phyloP scores from a whole-genome alignment of 2,888 invertebrate genomes.

The Parthenolecanium corni region DNA sequence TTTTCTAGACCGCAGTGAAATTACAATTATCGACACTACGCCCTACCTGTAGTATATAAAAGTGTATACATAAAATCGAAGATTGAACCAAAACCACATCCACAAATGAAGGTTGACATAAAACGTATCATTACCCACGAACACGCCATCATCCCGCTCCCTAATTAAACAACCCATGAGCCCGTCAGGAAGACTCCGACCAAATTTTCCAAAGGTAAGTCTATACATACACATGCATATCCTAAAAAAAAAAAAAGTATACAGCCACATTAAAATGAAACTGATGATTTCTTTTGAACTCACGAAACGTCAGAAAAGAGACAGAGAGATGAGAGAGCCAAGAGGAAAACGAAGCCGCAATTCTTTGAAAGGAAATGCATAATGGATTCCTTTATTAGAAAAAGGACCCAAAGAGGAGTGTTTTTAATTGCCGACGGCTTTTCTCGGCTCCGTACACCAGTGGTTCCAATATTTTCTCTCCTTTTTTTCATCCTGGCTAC shows the following conservation, averaged over 20 bases:
- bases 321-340: no score
- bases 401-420: slow-evolving; percentile 8
- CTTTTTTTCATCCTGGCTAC: neutral
- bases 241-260: no score
- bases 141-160: slow-evolving; percentile 23
- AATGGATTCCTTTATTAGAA: slow-evolving; percentile 13
- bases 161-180: slow-evolving; percentile 22
- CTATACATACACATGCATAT: no score
- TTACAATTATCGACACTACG: no score
- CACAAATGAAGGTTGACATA: slow-evolving; percentile 12
- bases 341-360: neutral
- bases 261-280: neutral
- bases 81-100: no score
- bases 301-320: slow-evolving; percentile 14
- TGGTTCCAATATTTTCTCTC: slow-evolving; percentile 5
- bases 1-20: no score
- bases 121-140: slow-evolving; percentile 24
- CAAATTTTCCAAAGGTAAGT: neutral
- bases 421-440: slow-evolving; percentile 22
- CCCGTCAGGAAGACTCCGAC: slow-evolving; percentile 20
- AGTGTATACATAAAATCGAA: no score
- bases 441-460: slow-evolving; percentile 1
- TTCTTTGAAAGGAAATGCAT: slow-evolving; percentile 1
- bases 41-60: no score
- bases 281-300: slow-evolving; percentile 16